Evolutionary conservation across 2,888 invertebrate genomes (phyloP), one percentile per base, ranked within the genome.

Genomic region (Girardia tigrina): DNA sequence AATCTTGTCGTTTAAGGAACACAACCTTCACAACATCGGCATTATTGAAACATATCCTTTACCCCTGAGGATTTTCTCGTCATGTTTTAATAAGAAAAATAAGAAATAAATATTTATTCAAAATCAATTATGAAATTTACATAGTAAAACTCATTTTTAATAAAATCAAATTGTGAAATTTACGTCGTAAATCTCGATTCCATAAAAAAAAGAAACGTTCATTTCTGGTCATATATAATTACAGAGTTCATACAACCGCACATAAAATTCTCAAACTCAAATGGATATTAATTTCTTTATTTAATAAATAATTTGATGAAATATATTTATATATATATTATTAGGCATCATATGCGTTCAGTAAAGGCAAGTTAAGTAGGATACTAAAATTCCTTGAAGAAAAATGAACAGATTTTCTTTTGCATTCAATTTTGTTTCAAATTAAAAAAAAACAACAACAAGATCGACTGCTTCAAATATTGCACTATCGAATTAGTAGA

Each of bases 91-190:
- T n/a, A 36, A 36, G 36, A 12, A 16, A 8, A 36, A 36, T 56
- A 56, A 4, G 56, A 56, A 56, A 56, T 56, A 56, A 56, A 56
- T 56, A 16, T 56, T 56, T 56, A 56, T 56, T 56, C 23, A 56
- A 56, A 56, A 56, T 56, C 56, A 56, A 56, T 56, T 56, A 56
- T 56, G 56, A 56, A 56, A 56, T 56, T 56, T 56, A 56, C 56
- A 56, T 56, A 56, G 56, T 56, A 4, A 56, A 56, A 56, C 56
- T 56, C 56, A 56, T 56, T 56, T n/a, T 56, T n/a, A 56, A 56
- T 56, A 56, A 56, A 56, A 56, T 56, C 56, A 56, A 56, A n/a
- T 12, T 56, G 23, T 8, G 56, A 56, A 56, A 56, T 56, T 56
- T 56, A 56, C 56, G 20, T n/a, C 56, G 56, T 56, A 56, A 56